These are phyloP conservation scores for Tribolium castaneum DNA, from an alignment of 1,140 invertebrate genomes.

Conservation along the genomic window DNA sequence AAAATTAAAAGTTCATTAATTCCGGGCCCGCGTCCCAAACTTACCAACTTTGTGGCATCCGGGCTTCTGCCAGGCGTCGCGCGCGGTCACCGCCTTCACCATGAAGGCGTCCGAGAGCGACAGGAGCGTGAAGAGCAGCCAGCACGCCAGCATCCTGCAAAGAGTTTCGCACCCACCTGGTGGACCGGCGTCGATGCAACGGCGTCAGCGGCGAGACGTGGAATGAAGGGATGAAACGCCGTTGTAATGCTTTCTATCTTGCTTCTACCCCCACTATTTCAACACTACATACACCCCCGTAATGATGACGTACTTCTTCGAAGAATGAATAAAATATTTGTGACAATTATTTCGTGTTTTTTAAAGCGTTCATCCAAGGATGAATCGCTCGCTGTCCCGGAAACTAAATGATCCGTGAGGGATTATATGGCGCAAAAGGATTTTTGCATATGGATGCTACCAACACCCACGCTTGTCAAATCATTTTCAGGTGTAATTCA, in stretches of 20 bases:
- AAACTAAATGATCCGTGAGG: slow-evolving; percentile 22
- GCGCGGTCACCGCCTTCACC: slow-evolving; percentile 51
- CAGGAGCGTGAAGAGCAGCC: slow-evolving; percentile 58
- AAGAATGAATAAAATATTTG: slow-evolving; percentile 37
- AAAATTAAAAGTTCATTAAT: slow-evolving; percentile 34
- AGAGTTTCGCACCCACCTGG: slow-evolving; percentile 18
- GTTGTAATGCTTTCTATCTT: slow-evolving; percentile 41
- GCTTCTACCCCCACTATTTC: slow-evolving; percentile 44
- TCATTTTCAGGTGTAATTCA: no score
- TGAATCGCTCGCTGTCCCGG: slow-evolving; percentile 10
- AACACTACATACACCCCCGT: slow-evolving; percentile 39
- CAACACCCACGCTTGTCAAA: background rate
- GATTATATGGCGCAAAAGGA: slow-evolving; percentile 17
- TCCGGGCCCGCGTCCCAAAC: slow-evolving; percentile 35
- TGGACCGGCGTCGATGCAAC: slow-evolving; percentile 37
- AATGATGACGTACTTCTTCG: slow-evolving; percentile 15
- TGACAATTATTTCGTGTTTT: slow-evolving; percentile 27
- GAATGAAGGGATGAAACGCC: slow-evolving; percentile 48
- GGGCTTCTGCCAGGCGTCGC: slow-evolving; percentile 68
- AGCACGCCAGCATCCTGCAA: slow-evolving; percentile 62
- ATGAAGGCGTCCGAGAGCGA: slow-evolving; percentile 56
- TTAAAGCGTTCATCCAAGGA: slow-evolving; percentile 6
- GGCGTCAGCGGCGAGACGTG: slow-evolving; percentile 38
- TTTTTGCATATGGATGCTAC: slow-evolving; percentile 21
- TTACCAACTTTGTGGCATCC: slow-evolving; percentile 74